Percentiles rank a stretch among this genome's conserved stretches.
These are phyloP conservation scores for Dione juno DNA, from an alignment of 2,888 invertebrate species.

Conservation along the genomic window DNA sequence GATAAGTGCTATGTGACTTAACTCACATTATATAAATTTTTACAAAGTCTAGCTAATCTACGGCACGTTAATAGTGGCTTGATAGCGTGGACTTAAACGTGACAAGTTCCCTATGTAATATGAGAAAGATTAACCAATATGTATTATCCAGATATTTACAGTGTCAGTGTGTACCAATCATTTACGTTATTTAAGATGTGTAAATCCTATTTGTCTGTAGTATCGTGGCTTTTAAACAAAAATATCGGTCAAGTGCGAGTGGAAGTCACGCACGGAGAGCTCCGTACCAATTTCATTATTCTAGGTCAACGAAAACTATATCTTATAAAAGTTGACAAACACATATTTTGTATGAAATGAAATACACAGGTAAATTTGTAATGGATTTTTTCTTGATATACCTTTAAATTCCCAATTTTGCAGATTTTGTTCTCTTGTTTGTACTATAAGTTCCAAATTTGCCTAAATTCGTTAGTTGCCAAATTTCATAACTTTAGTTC, in stretches of 20 bases:
- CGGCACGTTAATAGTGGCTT: background rate
- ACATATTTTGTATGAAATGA: background rate
- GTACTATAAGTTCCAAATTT: too few relatives aligned
- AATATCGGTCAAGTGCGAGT: too few relatives aligned
- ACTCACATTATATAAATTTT: background rate
- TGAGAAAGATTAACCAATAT: background rate
- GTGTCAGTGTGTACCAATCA: background rate
- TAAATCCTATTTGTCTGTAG: background rate
- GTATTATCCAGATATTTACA: background rate
- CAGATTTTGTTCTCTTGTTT: background rate
- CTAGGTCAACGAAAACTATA: too few relatives aligned
- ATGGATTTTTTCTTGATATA: too few relatives aligned
- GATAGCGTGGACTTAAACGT: slow-evolving; percentile 5
- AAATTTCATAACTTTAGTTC: background rate
- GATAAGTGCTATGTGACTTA: background rate
- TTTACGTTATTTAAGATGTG: background rate
- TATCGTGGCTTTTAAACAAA: too few relatives aligned
- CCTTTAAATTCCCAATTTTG: too few relatives aligned
- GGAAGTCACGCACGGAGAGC: too few relatives aligned
- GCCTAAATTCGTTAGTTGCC: background rate
- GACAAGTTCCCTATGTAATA: background rate
- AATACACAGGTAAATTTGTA: background rate
- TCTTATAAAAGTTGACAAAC: too few relatives aligned
- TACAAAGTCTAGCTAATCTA: slow-evolving; percentile 2
- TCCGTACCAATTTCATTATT: too few relatives aligned